These are phyloP conservation scores for Aphelenchoides avenae DNA, from an alignment of 1,140 invertebrate genomes.

Conservation along the genomic window DNA sequence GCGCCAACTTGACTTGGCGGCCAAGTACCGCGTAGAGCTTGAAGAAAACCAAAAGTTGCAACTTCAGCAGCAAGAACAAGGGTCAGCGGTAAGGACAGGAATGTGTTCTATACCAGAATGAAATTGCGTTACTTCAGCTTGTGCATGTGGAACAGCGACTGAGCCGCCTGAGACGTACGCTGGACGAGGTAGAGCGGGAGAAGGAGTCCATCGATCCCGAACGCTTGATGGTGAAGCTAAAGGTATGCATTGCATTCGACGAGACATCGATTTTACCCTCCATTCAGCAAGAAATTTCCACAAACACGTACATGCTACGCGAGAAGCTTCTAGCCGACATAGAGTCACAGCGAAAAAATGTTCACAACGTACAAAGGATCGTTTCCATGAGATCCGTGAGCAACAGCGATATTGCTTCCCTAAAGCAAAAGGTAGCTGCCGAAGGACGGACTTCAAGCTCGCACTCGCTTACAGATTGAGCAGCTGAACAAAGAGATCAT, in stretches of 20 bases:
- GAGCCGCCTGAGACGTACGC: constrained; percentile 15
- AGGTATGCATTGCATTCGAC: constrained; percentile 20
- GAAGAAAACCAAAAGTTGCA: constrained; percentile 36
- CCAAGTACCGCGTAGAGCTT: constrained; percentile 27
- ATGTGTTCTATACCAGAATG: neutral
- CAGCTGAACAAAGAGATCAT: constrained; percentile 41
- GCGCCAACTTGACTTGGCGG: constrained; percentile 24
- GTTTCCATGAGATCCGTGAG: constrained; percentile 31
- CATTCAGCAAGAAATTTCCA: constrained; percentile 38
- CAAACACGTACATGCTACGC: constrained; percentile 33
- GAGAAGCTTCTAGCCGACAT: constrained; percentile 41
- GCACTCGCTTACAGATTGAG: constrained; percentile 29
- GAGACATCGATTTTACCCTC: neutral
- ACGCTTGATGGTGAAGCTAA: constrained; percentile 33
- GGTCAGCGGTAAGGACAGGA: constrained; percentile 29
- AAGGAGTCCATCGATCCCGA: constrained; percentile 27
- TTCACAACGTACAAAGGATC: constrained; percentile 41
- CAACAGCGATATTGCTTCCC: constrained; percentile 25
- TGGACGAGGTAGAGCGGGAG: constrained; percentile 34
- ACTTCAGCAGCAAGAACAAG: constrained; percentile 39
- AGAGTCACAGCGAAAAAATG: constrained; percentile 19
- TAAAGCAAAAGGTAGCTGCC: constrained; percentile 27
- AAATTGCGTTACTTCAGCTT: constrained; percentile 26
- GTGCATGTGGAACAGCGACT: constrained; percentile 33
- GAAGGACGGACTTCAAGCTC: constrained; percentile 5